Evolutionary conservation across 2,888 invertebrate genomes (phyloP).

Genomic region (Sialis fuliginosa): DNA sequence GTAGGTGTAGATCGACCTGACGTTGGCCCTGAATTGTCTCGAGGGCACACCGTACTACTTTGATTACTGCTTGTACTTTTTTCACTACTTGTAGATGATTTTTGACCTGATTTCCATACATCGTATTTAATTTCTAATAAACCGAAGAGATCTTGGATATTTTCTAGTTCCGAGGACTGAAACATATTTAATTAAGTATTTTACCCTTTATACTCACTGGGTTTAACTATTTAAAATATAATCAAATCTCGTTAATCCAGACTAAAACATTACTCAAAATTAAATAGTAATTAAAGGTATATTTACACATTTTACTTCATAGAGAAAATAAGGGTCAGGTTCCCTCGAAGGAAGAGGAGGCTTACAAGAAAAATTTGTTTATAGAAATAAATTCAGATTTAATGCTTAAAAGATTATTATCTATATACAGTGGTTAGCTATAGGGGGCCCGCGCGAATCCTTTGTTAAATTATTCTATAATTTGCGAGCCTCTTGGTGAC

Average conservation of each 20-base stretch:
- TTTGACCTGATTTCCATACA: constrained; percentile 38
- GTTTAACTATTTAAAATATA: too few relatives aligned
- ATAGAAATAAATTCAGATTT: too few relatives aligned
- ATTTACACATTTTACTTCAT: constrained; percentile 6
- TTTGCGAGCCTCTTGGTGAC: too few relatives aligned
- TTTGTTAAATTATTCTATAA: too few relatives aligned
- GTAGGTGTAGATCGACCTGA: constrained; percentile 7
- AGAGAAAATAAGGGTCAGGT: background rate
- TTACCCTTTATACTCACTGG: too few relatives aligned
- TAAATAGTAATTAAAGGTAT: background rate
- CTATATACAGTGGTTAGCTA: too few relatives aligned
- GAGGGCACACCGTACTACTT: constrained; percentile 18
- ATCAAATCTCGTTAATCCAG: too few relatives aligned
- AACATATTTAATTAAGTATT: constrained; percentile 6
- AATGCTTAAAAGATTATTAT: too few relatives aligned
- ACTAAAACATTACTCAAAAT: too few relatives aligned
- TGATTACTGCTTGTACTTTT: constrained; percentile 32
- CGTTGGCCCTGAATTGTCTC: constrained; percentile 25
- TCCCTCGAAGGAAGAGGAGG: background rate
- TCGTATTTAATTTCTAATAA: constrained; percentile 73
- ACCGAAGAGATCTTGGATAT: constrained; percentile 67
- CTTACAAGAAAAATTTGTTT: too few relatives aligned
- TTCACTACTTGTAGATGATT: constrained; percentile 16
- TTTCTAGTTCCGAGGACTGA: constrained; percentile 63
- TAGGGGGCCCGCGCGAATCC: too few relatives aligned